Percentiles rank a stretch among this genome's conserved stretches.
phyloP scores from a whole-genome alignment of 1,140 invertebrate species.

The Euura lappo region DNA sequence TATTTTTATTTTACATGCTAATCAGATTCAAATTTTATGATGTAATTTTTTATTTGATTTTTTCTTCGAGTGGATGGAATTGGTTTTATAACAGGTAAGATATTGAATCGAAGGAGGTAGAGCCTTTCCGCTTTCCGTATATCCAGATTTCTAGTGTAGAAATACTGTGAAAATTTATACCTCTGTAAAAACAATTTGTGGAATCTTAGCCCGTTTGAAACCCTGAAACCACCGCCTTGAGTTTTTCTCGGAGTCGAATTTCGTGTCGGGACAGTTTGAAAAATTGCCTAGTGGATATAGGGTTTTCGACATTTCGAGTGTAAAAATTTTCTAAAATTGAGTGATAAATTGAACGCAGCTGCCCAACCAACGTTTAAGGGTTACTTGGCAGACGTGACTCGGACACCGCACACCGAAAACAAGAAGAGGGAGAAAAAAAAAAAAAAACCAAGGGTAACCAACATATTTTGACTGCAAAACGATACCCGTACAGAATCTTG shows the following conservation, averaged over 20 bases:
- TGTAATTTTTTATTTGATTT: no score
- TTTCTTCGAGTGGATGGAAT: no score
- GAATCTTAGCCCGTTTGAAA: slow-evolving; percentile 1
- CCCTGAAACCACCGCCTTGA: background rate
- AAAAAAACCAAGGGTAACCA: background rate
- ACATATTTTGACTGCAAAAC: background rate
- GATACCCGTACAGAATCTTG: no score
- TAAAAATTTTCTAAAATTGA: background rate
- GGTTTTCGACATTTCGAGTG: background rate
- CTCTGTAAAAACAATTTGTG: background rate
- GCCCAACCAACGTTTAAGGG: slow-evolving; percentile 1
- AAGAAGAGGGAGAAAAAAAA: background rate
- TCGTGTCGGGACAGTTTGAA: background rate
- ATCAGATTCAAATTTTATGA: no score
- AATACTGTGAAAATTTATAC: background rate
- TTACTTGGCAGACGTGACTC: background rate
- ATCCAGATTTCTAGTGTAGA: background rate
- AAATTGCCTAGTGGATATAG: background rate
- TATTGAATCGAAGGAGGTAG: no score
- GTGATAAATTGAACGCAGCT: slow-evolving; percentile 4
- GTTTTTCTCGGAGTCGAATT: background rate
- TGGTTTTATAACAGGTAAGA: no score
- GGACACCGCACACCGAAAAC: background rate
- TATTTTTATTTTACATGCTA: no score
- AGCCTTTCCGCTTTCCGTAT: no score